A percentile compares a stretch with the other conserved stretches of the same genome.
phyloP scores from a whole-genome alignment of 1,140 invertebrate species.

The Lasioglossum albipes region DNA sequence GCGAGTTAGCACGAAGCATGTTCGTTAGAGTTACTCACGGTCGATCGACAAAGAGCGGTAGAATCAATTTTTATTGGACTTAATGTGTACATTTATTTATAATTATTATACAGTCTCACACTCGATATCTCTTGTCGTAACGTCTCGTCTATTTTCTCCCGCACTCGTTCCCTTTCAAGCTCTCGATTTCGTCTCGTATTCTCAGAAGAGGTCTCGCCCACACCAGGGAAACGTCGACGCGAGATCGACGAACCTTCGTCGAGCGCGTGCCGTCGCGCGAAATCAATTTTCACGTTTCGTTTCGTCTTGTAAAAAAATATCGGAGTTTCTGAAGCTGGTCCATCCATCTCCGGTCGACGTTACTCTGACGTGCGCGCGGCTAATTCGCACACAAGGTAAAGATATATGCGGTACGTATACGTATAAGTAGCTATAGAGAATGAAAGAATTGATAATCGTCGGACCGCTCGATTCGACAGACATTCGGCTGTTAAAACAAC shows the following conservation, averaged over 20 bases:
- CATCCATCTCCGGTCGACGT: conserved; percentile 15
- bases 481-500: conserved; percentile 12
- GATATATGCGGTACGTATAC: neutral
- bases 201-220: conserved; percentile 13
- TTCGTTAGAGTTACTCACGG: neutral
- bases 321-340: conserved; percentile 15
- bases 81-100: conserved; percentile 78
- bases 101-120: conserved; percentile 77
- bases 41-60: conserved; percentile 18
- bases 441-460: conserved; percentile 57
- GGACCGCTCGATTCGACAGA: conserved; percentile 68
- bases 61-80: conserved; percentile 56
- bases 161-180: conserved; percentile 39
- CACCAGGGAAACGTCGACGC: conserved; percentile 29
- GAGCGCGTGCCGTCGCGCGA: neutral
- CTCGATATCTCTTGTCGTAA: conserved; percentile 68
- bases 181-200: conserved; percentile 17
- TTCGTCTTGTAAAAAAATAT: conserved; percentile 42
- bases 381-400: conserved; percentile 23
- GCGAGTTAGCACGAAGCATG: no score
- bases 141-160: conserved; percentile 49
- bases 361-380: conserved; percentile 25
- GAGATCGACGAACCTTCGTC: neutral
- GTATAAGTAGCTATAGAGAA: conserved; percentile 39
- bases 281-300: conserved; percentile 2